Percentiles rank a stretch among this genome's conserved stretches.
Evolutionary conservation across 1,140 invertebrate genomes (phyloP).

Genomic region (Aethina tumida): DNA sequence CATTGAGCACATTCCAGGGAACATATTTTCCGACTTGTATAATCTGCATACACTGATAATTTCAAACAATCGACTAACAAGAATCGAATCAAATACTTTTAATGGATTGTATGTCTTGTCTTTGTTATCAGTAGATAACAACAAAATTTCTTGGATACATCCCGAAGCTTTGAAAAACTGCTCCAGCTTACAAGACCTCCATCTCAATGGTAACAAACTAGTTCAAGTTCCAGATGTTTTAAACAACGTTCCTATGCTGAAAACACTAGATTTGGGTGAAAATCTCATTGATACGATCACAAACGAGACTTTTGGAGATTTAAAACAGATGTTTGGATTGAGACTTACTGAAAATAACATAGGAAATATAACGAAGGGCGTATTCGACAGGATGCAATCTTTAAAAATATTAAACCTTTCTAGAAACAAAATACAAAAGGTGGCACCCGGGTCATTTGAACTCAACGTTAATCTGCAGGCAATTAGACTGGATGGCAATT

Average conservation of each 20-base stretch:
- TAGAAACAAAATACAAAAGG: constrained; percentile 72
- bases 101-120: constrained; percentile 67
- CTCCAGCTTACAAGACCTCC: constrained; percentile 74
- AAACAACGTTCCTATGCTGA: constrained; percentile 65
- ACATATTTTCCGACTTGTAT: constrained; percentile 68
- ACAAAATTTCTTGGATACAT: constrained; percentile 67
- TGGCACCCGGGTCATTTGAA: constrained; percentile 80
- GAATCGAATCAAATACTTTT: constrained; percentile 66
- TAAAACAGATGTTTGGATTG: constrained; percentile 74
- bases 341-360: constrained; percentile 81
- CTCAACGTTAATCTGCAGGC: constrained; percentile 74
- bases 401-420: constrained; percentile 83
- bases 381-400: constrained; percentile 72
- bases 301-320: constrained; percentile 68
- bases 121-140: constrained; percentile 74
- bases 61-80: constrained; percentile 73
- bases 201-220: constrained; percentile 81
- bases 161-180: constrained; percentile 73
- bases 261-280: constrained; percentile 79
- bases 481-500: constrained; percentile 80
- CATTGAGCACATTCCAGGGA: constrained; percentile 68
- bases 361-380: constrained; percentile 71
- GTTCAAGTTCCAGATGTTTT: constrained; percentile 75
- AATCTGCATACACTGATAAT: constrained; percentile 79
- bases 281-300: constrained; percentile 76